phyloP scores from a whole-genome alignment of 2,113 vertebrate genomes.

The Coregonus clupeaformis region DNA sequence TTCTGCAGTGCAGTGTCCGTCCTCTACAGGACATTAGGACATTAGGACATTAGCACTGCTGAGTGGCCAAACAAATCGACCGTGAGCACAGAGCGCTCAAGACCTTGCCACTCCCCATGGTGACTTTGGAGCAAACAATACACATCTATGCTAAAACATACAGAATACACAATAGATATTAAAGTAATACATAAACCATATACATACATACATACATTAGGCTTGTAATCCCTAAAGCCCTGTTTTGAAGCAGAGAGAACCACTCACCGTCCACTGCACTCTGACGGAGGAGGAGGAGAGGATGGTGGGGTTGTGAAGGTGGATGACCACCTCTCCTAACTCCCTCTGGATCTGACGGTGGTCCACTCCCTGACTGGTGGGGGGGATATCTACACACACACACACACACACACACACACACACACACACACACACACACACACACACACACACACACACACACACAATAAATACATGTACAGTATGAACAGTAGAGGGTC shows the following conservation, averaged over 20 bases:
- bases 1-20: constrained; percentile 28
- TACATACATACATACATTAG: too few relatives aligned
- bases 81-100: constrained; percentile 10
- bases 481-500: neutral
- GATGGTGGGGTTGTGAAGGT: constrained; percentile 96
- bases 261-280: constrained; percentile 97
- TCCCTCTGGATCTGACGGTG: constrained; percentile 97
- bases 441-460: constrained; percentile 7
- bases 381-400: constrained; percentile 84
- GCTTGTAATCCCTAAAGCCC: too few relatives aligned
- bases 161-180: too few relatives aligned
- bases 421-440: neutral
- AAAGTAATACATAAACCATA: too few relatives aligned
- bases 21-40: constrained; percentile 14
- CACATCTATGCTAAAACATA: too few relatives aligned
- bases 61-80: constrained; percentile 45
- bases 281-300: constrained; percentile 95
- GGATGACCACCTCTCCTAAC: constrained; percentile 89
- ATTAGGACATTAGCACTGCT: constrained; percentile 42
- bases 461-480: neutral
- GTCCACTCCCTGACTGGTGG: constrained; percentile 95
- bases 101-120: constrained; percentile 32
- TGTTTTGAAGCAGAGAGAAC: neutral
- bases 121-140: neutral
- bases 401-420: constrained; percentile 10